Evolutionary conservation across 1,140 invertebrate genomes (phyloP).

Genomic region (Gonatopus flavifemur): DNA sequence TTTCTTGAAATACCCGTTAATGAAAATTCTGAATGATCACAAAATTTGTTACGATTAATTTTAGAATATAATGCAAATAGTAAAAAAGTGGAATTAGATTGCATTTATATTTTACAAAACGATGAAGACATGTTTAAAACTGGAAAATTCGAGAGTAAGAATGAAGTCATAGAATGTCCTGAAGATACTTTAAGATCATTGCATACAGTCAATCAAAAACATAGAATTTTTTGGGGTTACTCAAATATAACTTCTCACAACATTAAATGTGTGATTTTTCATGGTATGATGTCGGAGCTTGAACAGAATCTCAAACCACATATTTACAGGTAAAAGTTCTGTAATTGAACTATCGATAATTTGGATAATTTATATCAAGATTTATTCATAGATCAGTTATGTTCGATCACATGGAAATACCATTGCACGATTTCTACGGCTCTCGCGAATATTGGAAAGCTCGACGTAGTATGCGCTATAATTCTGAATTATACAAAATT

Average conservation of each 20-base stretch:
- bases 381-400: slow-evolving; percentile 66
- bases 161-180: slow-evolving; percentile 64
- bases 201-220: too few species aligned
- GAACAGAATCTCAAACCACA: slow-evolving; percentile 48
- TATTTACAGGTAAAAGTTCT: slow-evolving; percentile 42
- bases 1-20: slow-evolving; percentile 1
- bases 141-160: slow-evolving; percentile 82
- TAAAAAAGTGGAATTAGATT: slow-evolving; percentile 65
- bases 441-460: slow-evolving; percentile 81
- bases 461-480: slow-evolving; percentile 89
- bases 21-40: slow-evolving; percentile 3
- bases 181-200: slow-evolving; percentile 45
- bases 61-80: slow-evolving; percentile 46
- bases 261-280: slow-evolving; percentile 79
- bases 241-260: slow-evolving; percentile 66
- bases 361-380: slow-evolving; percentile 26
- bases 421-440: slow-evolving; percentile 86
- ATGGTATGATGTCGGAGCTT: slow-evolving; percentile 74
- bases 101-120: slow-evolving; percentile 81
- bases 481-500: slow-evolving; percentile 67
- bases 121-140: slow-evolving; percentile 83
- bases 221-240: slow-evolving; percentile 68
- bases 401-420: slow-evolving; percentile 85
- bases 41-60: slow-evolving; percentile 16
- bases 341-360: not conserved